phyloP scores from a whole-genome alignment of 2,797 vertebrate species.

The Macropus fuliginosus region DNA sequence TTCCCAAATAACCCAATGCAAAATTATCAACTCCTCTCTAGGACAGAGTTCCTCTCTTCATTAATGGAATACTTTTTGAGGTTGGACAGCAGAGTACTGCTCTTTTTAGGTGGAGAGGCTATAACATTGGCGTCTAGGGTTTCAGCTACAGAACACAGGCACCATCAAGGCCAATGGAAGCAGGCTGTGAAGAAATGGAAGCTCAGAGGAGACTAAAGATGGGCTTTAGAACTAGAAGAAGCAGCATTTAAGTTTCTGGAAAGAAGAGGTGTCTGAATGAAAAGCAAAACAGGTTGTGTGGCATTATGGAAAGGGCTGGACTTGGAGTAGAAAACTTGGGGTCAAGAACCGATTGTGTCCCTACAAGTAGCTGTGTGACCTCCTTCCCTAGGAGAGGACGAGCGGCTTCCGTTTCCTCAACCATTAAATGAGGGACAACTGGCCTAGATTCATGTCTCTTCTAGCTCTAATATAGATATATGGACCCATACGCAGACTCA shows the following conservation, averaged over 20 bases:
- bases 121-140: constrained; percentile 53
- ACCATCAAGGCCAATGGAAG: constrained; percentile 58
- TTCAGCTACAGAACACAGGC: constrained; percentile 44
- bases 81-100: not conserved
- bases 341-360: not conserved
- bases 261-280: constrained; percentile 59
- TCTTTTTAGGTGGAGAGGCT: constrained; percentile 46
- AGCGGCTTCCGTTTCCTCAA: not conserved
- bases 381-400: not conserved
- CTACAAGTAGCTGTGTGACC: not conserved
- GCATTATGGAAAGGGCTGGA: not conserved
- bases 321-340: not conserved
- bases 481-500: not conserved
- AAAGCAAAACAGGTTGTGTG: not conserved
- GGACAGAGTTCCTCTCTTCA: not conserved
- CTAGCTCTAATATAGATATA: not conserved
- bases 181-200: constrained; percentile 13
- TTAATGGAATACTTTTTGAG: constrained; percentile 44
- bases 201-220: constrained; percentile 50
- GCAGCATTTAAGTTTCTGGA: constrained; percentile 46
- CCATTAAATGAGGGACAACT: not conserved
- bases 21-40: not conserved
- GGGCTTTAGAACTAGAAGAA: constrained; percentile 60
- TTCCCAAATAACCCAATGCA: constrained; percentile 21
- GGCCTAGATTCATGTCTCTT: not conserved